Evolutionary conservation across 2,113 vertebrate genomes (phyloP).

Genomic region (Alces alces): DNA sequence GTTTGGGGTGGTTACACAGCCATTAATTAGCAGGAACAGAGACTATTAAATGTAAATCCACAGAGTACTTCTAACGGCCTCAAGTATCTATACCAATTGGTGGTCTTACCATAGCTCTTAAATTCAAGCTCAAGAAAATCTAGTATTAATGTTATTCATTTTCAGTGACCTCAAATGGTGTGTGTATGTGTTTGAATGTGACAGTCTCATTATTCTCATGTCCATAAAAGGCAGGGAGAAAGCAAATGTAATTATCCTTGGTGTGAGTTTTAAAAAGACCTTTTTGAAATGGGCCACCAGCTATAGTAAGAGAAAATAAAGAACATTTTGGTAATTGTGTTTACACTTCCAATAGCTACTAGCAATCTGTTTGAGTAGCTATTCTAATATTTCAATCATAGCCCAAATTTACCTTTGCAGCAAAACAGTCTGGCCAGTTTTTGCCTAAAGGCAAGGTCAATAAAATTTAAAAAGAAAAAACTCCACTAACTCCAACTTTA

Average conservation of each 20-base stretch:
- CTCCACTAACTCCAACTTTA: slow-evolving; percentile 30
- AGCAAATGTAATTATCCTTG: slow-evolving; percentile 21
- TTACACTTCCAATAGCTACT: slow-evolving; percentile 7
- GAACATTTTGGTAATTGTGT: background rate
- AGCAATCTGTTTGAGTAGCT: background rate
- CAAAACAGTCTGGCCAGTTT: slow-evolving; percentile 1
- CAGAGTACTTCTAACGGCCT: background rate
- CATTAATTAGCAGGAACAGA: background rate
- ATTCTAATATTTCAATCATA: slow-evolving; percentile 40
- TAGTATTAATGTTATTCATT: background rate
- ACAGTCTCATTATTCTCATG: background rate
- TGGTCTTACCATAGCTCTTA: background rate
- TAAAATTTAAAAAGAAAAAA: slow-evolving; percentile 7
- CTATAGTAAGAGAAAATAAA: slow-evolving; percentile 26
- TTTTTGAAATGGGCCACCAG: background rate
- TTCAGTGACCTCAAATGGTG: background rate
- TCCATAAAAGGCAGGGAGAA: background rate
- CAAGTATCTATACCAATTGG: background rate
- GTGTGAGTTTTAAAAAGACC: background rate
- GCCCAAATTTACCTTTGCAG: slow-evolving; percentile 33
- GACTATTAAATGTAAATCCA: background rate
- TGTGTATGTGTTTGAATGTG: background rate
- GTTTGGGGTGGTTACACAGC: background rate
- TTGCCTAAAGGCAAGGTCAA: slow-evolving; percentile 33
- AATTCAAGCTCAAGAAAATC: background rate